phyloP scores from a whole-genome alignment of 2,797 vertebrate species.

The Sebastes miniatus region DNA sequence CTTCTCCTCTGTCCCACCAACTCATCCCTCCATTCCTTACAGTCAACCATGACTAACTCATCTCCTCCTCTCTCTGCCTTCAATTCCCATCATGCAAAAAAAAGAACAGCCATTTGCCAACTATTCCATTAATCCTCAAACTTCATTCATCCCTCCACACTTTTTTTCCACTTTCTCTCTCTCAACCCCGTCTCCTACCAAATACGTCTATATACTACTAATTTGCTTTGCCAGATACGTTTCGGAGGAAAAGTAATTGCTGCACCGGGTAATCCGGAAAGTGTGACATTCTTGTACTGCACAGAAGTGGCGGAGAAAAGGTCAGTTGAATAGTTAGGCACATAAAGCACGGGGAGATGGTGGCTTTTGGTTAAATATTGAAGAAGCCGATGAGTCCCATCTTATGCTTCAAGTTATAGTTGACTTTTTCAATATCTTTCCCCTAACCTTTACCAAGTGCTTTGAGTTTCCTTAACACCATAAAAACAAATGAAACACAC shows the following conservation, averaged over 20 bases:
- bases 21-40: background rate
- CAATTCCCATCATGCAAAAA: slow-evolving; percentile 8
- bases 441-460: background rate
- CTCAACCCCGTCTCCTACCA: background rate
- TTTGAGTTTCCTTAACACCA: background rate
- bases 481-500: background rate
- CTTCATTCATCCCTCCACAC: background rate
- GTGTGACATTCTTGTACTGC: background rate
- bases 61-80: background rate
- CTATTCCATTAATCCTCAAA: slow-evolving; percentile 5
- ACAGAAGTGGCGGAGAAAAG: background rate
- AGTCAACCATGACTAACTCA: background rate
- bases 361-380: background rate
- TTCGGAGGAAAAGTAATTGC: background rate
- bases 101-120: background rate
- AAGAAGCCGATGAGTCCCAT: background rate
- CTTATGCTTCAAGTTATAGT: background rate
- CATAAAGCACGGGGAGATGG: background rate
- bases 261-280: background rate
- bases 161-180: background rate
- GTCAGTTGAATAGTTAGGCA: background rate
- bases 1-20: background rate
- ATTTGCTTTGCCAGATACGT: slow-evolving; percentile 3
- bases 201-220: background rate
- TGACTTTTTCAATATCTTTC: background rate